Conservation (phyloP, 2,113 vertebrate genomes). For the Equus przewalskii region DNA sequence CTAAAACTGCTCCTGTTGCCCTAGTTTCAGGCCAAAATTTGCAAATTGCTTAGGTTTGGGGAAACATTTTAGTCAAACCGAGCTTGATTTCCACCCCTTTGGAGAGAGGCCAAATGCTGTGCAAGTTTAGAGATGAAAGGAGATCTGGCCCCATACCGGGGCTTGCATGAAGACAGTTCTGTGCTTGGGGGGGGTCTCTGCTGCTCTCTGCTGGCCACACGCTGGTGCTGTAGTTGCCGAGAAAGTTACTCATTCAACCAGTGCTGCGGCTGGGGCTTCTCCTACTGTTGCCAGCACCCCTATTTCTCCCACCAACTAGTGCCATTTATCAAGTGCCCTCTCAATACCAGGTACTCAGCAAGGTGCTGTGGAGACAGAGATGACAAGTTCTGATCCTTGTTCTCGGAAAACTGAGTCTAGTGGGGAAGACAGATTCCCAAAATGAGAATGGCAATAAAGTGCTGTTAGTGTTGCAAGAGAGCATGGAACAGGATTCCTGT, state of each 20-base stretch:
- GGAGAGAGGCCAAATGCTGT: neutral
- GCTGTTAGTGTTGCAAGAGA: neutral
- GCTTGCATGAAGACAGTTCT: neutral
- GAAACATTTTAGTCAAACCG: conserved; percentile 62
- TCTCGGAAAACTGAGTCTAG: neutral
- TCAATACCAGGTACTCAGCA: neutral
- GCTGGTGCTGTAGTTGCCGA: neutral
- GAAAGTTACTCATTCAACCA: neutral
- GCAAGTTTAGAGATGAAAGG: conserved; percentile 9
- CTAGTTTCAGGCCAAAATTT: conserved; percentile 65
- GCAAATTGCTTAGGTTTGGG: conserved; percentile 54
- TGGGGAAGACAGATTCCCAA: neutral
- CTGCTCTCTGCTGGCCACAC: conserved; percentile 74
- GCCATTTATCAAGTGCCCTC: neutral
- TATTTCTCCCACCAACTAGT: neutral
- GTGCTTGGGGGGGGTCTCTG: conserved; percentile 43
- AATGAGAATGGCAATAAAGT: neutral
- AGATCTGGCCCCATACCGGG: neutral
- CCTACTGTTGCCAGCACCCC: neutral
- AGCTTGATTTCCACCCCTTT: neutral
- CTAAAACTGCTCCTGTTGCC: conserved; percentile 44
- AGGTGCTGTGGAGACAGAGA: neutral
- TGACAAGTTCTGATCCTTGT: neutral
- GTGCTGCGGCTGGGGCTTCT: neutral
- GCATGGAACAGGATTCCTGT: neutral